A percentile compares a stretch with the other conserved stretches of the same genome.
Evolutionary conservation across 2,113 vertebrate species (phyloP).

Genomic region (Gavialis gangeticus): DNA sequence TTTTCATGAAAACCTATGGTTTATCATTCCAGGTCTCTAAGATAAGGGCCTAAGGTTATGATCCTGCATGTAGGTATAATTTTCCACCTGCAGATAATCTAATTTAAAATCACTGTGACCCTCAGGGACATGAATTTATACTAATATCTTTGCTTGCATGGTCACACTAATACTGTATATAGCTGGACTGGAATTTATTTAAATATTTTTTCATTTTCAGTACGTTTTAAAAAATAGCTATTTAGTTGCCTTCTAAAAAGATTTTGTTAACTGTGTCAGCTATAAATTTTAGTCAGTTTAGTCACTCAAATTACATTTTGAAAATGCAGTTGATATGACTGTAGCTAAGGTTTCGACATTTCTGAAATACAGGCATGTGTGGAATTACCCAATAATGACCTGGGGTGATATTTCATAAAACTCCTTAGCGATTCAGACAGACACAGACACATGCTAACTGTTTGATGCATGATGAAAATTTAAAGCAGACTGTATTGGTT

Average conservation of each 20-base stretch:
- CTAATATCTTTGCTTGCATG: not conserved
- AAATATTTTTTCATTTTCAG: not conserved
- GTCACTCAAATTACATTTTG: not conserved
- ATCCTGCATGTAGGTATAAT: not conserved
- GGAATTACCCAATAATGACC: not conserved
- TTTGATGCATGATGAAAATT: not conserved
- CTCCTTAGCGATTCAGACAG: not conserved
- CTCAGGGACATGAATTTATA: not conserved
- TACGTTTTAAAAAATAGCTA: not conserved
- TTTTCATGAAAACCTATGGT: not conserved
- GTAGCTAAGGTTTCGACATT: not conserved
- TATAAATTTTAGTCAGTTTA: not conserved
- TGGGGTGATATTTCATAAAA: not conserved
- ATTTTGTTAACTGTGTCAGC: not conserved
- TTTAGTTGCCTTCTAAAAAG: not conserved
- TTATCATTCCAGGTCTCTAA: not conserved
- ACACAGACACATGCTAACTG: not conserved
- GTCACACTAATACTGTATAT: not conserved
- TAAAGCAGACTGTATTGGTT: not conserved
- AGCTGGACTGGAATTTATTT: not conserved
- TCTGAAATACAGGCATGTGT: not conserved
- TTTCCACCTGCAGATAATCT: too few relatives aligned
- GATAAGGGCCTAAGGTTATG: not conserved
- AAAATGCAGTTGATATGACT: not conserved
- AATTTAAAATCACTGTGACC: not conserved